Evolutionary conservation across 2,113 vertebrate species (phyloP).

Genomic region (Haliaeetus leucogaster): DNA sequence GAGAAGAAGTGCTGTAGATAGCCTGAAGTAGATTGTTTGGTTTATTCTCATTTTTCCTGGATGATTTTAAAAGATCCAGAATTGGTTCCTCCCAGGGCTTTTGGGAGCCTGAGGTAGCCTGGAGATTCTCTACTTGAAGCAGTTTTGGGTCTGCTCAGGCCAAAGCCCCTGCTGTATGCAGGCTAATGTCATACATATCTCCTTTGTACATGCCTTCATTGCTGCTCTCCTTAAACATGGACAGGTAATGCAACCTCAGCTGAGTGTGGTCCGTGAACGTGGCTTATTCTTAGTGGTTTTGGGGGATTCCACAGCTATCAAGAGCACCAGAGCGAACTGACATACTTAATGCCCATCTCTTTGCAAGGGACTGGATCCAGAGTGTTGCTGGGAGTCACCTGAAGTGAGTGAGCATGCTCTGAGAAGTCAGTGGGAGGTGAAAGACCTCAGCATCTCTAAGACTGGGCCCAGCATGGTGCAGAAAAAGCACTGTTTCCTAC

Average conservation of each 20-base stretch:
- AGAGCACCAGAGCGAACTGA: neutral
- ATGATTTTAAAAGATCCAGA: neutral
- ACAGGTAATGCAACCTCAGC: neutral
- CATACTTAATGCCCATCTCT: neutral
- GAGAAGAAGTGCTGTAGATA: neutral
- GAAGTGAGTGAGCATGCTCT: neutral
- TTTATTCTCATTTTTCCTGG: neutral
- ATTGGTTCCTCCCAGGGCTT: neutral
- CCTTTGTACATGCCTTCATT: neutral
- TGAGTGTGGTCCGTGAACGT: fast-evolving
- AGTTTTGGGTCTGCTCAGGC: neutral
- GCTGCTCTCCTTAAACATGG: neutral
- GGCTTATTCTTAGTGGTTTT: fast-evolving
- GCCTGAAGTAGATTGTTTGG: neutral
- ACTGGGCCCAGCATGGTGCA: neutral
- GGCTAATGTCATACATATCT: neutral
- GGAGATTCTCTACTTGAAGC: neutral
- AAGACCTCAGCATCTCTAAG: neutral
- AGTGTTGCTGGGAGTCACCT: neutral
- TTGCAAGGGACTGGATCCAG: neutral
- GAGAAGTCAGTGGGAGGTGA: neutral
- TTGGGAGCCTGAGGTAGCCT: neutral
- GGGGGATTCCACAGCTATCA: neutral
- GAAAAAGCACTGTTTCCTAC: neutral
- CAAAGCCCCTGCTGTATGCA: neutral